Evolutionary conservation across 2,797 vertebrate genomes (phyloP).

Genomic region (Varecia variegata): DNA sequence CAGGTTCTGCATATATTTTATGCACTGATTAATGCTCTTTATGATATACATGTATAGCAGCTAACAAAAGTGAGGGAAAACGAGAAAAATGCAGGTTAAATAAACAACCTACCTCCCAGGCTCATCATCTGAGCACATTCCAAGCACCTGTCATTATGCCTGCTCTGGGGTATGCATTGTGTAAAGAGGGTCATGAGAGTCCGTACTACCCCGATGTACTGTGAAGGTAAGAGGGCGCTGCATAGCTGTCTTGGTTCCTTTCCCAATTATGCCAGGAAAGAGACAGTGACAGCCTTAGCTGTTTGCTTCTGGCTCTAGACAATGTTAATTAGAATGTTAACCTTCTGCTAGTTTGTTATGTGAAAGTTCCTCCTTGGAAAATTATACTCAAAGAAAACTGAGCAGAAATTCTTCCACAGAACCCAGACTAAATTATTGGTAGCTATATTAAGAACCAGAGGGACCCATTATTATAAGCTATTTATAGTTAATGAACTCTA

Average conservation of each 20-base stretch:
- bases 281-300: background rate
- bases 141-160: background rate
- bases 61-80: background rate
- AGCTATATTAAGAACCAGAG: constrained; percentile 57
- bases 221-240: background rate
- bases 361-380: constrained; percentile 53
- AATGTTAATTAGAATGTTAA: constrained; percentile 52
- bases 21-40: background rate
- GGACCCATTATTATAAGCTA: constrained; percentile 27
- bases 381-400: constrained; percentile 45
- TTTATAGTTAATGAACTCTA: constrained; percentile 55
- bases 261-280: background rate
- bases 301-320: constrained; percentile 8
- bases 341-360: constrained; percentile 31
- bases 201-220: rapidly evolving
- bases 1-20: background rate
- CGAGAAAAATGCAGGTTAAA: background rate
- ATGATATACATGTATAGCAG: background rate
- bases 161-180: rapidly evolving
- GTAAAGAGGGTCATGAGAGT: background rate
- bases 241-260: background rate
- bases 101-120: background rate
- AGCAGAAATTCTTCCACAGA: constrained; percentile 23
- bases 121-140: background rate
- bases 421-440: constrained; percentile 39